Evolutionary conservation across 2,888 invertebrate genomes (phyloP).

Genomic region (Odontocolon sp.): DNA sequence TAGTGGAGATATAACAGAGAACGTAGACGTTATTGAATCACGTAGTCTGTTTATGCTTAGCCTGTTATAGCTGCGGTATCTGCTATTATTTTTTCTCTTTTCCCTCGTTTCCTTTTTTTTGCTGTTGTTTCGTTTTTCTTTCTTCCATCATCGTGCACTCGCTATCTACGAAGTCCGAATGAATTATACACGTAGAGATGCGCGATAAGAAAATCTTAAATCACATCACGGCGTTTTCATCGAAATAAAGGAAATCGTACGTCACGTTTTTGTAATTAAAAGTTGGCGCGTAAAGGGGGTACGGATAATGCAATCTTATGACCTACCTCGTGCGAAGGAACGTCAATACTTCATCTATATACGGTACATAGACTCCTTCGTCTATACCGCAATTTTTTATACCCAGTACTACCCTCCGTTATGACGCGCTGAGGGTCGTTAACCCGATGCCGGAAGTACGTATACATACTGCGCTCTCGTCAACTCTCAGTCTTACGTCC

Average conservation of each 20-base stretch:
- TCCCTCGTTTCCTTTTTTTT: background rate
- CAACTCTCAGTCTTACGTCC: background rate
- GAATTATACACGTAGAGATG: background rate
- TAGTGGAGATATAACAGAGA: slow-evolving; percentile 27
- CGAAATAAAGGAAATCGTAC: background rate
- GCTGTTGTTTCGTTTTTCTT: background rate
- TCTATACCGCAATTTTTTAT: background rate
- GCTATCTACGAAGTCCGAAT: slow-evolving; percentile 5
- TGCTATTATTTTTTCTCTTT: slow-evolving; percentile 23
- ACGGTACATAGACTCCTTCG: background rate
- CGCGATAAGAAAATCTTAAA: background rate
- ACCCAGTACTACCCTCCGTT: background rate
- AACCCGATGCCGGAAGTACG: background rate
- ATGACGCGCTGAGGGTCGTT: background rate
- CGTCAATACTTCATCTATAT: slow-evolving; percentile 21
- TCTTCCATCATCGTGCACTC: background rate
- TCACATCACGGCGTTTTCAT: background rate
- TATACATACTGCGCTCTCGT: background rate
- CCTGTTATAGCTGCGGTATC: slow-evolving; percentile 54
- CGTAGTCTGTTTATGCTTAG: slow-evolving; percentile 68
- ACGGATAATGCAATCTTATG: background rate
- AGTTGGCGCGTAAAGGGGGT: background rate
- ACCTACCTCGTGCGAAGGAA: background rate
- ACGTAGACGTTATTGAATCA: slow-evolving; percentile 69
- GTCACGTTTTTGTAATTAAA: background rate